Conservation (phyloP, 2,888 invertebrate species). For the Ectemnius lituratus region DNA sequence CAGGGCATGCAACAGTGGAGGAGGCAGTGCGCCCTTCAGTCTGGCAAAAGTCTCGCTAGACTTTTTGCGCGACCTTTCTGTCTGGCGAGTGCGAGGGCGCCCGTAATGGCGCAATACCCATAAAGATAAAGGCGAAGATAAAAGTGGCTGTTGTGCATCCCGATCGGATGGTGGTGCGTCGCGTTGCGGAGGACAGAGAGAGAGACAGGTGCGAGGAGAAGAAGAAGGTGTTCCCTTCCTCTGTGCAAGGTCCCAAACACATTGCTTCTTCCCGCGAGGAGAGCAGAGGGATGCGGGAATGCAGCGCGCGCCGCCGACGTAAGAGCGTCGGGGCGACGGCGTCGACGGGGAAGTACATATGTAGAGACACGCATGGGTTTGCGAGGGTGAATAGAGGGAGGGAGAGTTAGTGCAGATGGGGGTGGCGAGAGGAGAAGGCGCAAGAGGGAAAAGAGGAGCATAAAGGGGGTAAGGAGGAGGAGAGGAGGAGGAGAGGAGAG, state of each 20-base stretch:
- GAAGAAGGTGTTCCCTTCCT: no score
- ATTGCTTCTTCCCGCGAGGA: not conserved
- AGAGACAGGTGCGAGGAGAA: not conserved
- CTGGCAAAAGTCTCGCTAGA: not conserved
- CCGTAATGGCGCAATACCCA: slow-evolving; percentile 3
- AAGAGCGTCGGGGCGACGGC: not conserved
- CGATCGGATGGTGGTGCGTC: not conserved
- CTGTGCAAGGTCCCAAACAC: no score
- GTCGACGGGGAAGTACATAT: not conserved
- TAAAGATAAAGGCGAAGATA: slow-evolving; percentile 44
- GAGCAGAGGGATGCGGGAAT: not conserved
- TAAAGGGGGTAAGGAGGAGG: not conserved
- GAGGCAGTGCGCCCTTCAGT: not conserved
- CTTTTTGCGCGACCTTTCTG: not conserved
- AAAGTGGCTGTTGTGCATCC: slow-evolving; percentile 55
- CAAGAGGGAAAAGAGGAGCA: not conserved
- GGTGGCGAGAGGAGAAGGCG: not conserved
- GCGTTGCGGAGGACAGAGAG: not conserved
- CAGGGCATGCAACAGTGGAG: no score
- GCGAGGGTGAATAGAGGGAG: no score
- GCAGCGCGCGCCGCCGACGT: not conserved
- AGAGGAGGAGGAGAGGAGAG: not conserved
- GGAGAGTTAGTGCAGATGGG: not conserved
- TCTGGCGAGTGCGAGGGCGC: not conserved
- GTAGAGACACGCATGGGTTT: no score